These are phyloP conservation scores for Eunapius fragilis DNA, from an alignment of 37 sponge, comb jelly and placozoan genomes.

Conservation along the genomic window DNA sequence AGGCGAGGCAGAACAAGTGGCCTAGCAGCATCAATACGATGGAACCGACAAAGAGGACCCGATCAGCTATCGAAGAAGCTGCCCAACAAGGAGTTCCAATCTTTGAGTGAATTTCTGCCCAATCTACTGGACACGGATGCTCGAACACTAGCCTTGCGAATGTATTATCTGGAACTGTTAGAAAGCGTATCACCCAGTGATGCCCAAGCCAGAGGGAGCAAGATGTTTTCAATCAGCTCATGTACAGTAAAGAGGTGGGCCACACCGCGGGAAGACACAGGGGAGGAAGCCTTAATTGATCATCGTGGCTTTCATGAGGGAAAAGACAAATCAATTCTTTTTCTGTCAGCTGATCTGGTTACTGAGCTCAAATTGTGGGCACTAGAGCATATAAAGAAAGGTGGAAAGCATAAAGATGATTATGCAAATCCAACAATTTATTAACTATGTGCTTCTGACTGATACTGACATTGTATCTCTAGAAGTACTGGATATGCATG, in stretches of 20 bases:
- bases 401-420: too few species aligned
- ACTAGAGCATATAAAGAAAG: too few species aligned
- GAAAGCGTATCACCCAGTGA: not conserved
- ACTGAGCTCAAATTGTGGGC: too few species aligned
- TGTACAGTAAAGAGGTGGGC: not conserved
- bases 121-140: not conserved
- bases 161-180: not conserved
- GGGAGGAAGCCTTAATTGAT: too few species aligned
- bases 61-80: not conserved
- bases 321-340: too few species aligned
- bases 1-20: not conserved
- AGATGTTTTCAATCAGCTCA: not conserved
- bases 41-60: not conserved
- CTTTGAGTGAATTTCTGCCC: not conserved
- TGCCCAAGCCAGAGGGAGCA: not conserved
- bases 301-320: too few species aligned
- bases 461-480: not conserved
- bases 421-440: not conserved
- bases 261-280: too few species aligned
- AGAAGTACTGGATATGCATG: not conserved
- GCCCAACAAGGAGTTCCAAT: not conserved
- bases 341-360: too few species aligned
- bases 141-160: not conserved
- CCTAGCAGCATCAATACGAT: not conserved
- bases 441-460: not conserved